Conservation (phyloP, 2,113 vertebrate genomes). For the Cheilinus undulatus region DNA sequence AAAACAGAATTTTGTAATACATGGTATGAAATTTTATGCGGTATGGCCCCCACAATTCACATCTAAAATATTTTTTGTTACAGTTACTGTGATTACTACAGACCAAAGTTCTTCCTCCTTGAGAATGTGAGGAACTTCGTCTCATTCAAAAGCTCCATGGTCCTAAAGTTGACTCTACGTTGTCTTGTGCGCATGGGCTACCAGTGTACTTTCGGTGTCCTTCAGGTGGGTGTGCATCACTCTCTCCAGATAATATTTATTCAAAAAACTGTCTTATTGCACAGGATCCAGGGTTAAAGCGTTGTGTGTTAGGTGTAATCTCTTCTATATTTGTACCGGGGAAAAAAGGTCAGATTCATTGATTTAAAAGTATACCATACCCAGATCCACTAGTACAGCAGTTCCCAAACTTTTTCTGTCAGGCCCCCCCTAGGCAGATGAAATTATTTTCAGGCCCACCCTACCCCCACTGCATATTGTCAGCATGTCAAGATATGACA, state of each 20-base stretch:
- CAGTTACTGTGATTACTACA: conserved; percentile 98
- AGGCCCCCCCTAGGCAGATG: too few relatives aligned
- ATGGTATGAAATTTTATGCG: not conserved
- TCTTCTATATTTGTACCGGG: too few relatives aligned
- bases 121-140: conserved; percentile 98
- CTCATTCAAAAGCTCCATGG: conserved; percentile 97
- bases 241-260: not conserved
- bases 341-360: too few relatives aligned
- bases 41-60: not conserved
- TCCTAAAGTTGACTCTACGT: conserved; percentile 94
- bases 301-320: too few relatives aligned
- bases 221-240: conserved; percentile 85
- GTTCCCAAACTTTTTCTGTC: too few relatives aligned
- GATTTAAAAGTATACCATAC: too few relatives aligned
- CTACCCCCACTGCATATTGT: too few relatives aligned
- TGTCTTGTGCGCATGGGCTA: conserved; percentile 98
- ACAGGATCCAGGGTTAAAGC: too few relatives aligned
- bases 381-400: too few relatives aligned
- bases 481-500: too few relatives aligned
- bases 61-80: not conserved
- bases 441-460: too few relatives aligned
- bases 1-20: not conserved
- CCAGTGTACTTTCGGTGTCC: conserved; percentile 96
- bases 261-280: too few relatives aligned
- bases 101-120: conserved; percentile 94